Evolutionary conservation across 2,797 vertebrate species (phyloP).

Genomic region (Sebastes reedi): DNA sequence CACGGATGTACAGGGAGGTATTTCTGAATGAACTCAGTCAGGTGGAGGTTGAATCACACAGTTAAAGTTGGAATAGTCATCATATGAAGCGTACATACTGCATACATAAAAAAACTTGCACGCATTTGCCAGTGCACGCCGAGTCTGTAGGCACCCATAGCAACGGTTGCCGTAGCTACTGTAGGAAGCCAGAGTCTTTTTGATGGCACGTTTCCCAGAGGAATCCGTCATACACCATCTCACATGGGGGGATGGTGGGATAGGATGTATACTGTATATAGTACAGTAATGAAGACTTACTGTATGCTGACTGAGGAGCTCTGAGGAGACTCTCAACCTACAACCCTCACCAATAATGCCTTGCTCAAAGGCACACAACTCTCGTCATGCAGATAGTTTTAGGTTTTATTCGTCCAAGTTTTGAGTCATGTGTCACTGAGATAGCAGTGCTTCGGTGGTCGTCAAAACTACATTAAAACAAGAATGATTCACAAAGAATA

Average conservation of each 20-base stretch:
- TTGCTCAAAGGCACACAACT: neutral
- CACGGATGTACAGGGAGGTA: neutral
- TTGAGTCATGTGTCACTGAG: neutral
- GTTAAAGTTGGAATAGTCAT: neutral
- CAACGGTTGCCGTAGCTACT: conserved; percentile 60
- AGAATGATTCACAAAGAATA: too few relatives aligned
- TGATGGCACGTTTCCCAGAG: conserved; percentile 51
- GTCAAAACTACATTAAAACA: too few relatives aligned
- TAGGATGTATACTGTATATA: conserved; percentile 3
- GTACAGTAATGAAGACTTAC: neutral
- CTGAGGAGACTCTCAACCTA: neutral
- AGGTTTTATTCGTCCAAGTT: too few relatives aligned
- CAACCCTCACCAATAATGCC: neutral
- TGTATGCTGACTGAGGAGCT: neutral
- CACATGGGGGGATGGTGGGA: conserved; percentile 15
- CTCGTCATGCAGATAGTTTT: too few relatives aligned
- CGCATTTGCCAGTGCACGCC: conserved; percentile 8
- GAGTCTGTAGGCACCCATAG: conserved; percentile 48
- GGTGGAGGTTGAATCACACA: neutral
- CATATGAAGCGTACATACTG: neutral
- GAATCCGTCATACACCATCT: conserved; percentile 23
- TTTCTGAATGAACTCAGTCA: conserved; percentile 19
- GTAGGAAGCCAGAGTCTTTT: conserved; percentile 41
- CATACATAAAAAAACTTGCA: conserved; percentile 13
- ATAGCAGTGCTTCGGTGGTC: neutral